Evolutionary conservation across 2,797 vertebrate genomes (phyloP).

Genomic region (Pogoniulus pusillus): DNA sequence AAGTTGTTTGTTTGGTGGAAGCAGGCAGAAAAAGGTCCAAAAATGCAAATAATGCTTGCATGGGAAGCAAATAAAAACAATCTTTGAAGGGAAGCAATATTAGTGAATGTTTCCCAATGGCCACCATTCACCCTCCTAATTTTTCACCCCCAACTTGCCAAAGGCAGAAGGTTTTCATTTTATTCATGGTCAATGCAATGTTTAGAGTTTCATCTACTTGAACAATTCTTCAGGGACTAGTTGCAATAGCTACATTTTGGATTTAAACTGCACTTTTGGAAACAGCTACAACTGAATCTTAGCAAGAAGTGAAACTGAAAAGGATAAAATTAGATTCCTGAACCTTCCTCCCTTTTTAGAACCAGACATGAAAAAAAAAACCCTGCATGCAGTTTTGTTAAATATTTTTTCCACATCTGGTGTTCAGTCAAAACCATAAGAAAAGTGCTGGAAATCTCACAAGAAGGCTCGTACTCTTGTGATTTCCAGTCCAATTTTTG

Average conservation of each 20-base stretch:
- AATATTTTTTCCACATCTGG: conserved; percentile 71
- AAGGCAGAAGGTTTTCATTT: conserved; percentile 55
- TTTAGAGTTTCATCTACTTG: conserved; percentile 44
- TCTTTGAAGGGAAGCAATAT: conserved; percentile 25
- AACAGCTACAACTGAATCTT: conserved; percentile 33
- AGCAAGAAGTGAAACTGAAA: conserved; percentile 49
- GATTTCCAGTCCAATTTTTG: conserved; percentile 70
- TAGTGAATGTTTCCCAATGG: conserved; percentile 49
- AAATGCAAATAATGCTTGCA: neutral
- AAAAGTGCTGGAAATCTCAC: conserved; percentile 72
- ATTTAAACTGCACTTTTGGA: conserved; percentile 4
- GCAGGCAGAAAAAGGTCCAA: conserved; percentile 11
- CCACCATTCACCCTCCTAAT: conserved; percentile 1
- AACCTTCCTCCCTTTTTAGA: conserved; percentile 63
- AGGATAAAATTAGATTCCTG: conserved; percentile 67
- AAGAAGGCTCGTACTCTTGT: conserved; percentile 61
- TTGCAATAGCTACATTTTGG: conserved; percentile 51
- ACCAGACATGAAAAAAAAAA: conserved; percentile 61
- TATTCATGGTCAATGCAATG: conserved; percentile 24
- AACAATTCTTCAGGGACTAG: neutral
- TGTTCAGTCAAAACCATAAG: conserved; percentile 69
- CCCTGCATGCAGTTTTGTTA: conserved; percentile 59
- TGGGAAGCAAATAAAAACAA: conserved; percentile 38
- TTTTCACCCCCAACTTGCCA: conserved; percentile 42
- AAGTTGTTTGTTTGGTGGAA: neutral